Evolutionary conservation across 2,113 vertebrate genomes (phyloP).

Genomic region (Indicator maculatus): DNA sequence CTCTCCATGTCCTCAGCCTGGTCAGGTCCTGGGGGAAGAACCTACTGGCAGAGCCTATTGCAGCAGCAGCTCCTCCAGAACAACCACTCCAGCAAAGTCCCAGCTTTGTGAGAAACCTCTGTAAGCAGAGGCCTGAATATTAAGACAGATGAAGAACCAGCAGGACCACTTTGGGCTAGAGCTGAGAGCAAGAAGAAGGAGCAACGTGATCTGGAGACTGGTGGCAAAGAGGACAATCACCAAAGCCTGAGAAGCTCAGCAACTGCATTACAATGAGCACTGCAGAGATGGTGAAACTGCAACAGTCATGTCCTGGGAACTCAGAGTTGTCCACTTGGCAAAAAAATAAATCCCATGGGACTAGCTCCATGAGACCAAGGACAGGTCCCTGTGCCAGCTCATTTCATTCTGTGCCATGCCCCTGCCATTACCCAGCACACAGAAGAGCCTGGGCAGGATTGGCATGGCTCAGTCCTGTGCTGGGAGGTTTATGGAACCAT

Average conservation of each 20-base stretch:
- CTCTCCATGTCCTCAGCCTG: background rate
- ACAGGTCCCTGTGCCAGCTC: background rate
- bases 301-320: background rate
- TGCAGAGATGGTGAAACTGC: background rate
- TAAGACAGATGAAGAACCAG: background rate
- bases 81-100: background rate
- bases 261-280: background rate
- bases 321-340: background rate
- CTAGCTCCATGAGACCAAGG: background rate
- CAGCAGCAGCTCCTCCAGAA: background rate
- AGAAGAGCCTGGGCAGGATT: background rate
- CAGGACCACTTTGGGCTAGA: background rate
- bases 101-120: background rate
- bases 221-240: background rate
- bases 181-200: background rate
- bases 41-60: background rate
- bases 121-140: background rate
- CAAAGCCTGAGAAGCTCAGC: background rate
- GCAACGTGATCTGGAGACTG: background rate
- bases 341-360: background rate
- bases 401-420: background rate
- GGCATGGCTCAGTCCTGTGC: background rate
- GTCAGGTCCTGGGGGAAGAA: too few relatives aligned
- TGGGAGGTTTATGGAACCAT: background rate
- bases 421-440: background rate